A percentile compares a stretch with the other conserved stretches of the same genome.
phyloP scores from a whole-genome alignment of 2,888 invertebrate species.

The Allophyes oxyacanthae region DNA sequence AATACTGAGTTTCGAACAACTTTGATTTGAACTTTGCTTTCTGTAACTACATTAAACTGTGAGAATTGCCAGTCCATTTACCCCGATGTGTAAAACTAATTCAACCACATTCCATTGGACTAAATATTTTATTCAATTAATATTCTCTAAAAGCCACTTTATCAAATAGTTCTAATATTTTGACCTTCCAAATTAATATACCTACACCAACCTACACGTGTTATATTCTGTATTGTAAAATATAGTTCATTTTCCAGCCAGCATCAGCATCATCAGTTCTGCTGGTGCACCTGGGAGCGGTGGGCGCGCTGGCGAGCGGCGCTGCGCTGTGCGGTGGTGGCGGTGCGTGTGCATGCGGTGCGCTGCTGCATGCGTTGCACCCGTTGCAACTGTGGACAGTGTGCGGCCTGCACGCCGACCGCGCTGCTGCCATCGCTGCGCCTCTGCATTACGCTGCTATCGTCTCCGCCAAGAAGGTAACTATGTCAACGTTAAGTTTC shows the following conservation, averaged over 20 bases:
- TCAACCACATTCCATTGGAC: too few relatives aligned
- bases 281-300: slow-evolving; percentile 92
- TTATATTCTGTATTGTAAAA: background rate
- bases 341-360: slow-evolving; percentile 91
- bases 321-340: slow-evolving; percentile 91
- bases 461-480: slow-evolving; percentile 92
- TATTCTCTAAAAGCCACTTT: too few relatives aligned
- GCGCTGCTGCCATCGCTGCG: slow-evolving; percentile 94
- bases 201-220: too few relatives aligned
- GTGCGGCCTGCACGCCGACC: slow-evolving; percentile 93
- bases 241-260: slow-evolving; percentile 72
- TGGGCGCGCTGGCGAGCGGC: slow-evolving; percentile 92
- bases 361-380: slow-evolving; percentile 92
- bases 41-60: too few relatives aligned
- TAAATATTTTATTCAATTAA: too few relatives aligned
- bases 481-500: too few relatives aligned
- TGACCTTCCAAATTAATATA: too few relatives aligned
- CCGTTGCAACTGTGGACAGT: slow-evolving; percentile 94
- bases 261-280: slow-evolving; percentile 92
- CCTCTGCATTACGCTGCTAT: slow-evolving; percentile 94
- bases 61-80: too few relatives aligned
- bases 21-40: too few relatives aligned
- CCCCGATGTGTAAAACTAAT: too few relatives aligned
- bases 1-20: too few relatives aligned
- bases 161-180: too few relatives aligned